phyloP scores from a whole-genome alignment of 2,113 vertebrate species.

The Electrona antarctica region DNA sequence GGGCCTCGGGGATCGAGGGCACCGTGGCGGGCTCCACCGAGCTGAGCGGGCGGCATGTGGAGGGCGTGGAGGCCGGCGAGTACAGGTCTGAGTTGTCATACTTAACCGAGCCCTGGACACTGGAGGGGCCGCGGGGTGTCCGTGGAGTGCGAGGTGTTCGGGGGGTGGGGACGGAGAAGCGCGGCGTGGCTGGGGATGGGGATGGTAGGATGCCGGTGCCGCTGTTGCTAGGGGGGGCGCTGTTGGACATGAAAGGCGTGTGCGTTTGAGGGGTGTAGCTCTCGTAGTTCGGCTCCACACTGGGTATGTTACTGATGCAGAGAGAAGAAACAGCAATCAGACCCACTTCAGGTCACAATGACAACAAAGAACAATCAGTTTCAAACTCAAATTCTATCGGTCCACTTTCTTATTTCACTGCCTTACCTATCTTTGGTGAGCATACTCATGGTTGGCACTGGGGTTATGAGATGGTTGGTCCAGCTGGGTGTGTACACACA shows the following conservation, averaged over 20 bases:
- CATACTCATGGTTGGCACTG: slow-evolving; percentile 87
- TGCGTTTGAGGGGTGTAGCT: slow-evolving; percentile 96
- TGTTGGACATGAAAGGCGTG: slow-evolving; percentile 92
- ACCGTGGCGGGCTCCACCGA: slow-evolving; percentile 97
- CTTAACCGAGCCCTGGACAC: slow-evolving; percentile 95
- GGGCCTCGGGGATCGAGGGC: slow-evolving; percentile 95
- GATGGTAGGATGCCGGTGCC: slow-evolving; percentile 94
- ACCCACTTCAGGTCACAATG: neutral
- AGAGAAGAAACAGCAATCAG: neutral
- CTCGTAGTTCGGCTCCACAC: slow-evolving; percentile 95
- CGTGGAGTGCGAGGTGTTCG: slow-evolving; percentile 93
- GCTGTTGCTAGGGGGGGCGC: slow-evolving; percentile 94
- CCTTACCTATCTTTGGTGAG: slow-evolving; percentile 91
- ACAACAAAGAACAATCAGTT: neutral
- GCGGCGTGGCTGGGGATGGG: slow-evolving; percentile 95
- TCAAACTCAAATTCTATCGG: neutral
- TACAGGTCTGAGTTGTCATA: slow-evolving; percentile 97
- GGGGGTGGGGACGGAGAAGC: slow-evolving; percentile 92
- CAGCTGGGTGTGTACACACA: slow-evolving; percentile 94
- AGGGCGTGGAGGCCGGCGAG: slow-evolving; percentile 96
- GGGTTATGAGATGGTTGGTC: slow-evolving; percentile 90
- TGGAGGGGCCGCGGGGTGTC: slow-evolving; percentile 93
- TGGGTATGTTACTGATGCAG: slow-evolving; percentile 76
- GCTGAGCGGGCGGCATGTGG: slow-evolving; percentile 94
- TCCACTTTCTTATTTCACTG: too few species aligned